Base-by-base conservation (phyloP, 2,888 invertebrate genomes). In the Chrysodeixis includens region DNA sequence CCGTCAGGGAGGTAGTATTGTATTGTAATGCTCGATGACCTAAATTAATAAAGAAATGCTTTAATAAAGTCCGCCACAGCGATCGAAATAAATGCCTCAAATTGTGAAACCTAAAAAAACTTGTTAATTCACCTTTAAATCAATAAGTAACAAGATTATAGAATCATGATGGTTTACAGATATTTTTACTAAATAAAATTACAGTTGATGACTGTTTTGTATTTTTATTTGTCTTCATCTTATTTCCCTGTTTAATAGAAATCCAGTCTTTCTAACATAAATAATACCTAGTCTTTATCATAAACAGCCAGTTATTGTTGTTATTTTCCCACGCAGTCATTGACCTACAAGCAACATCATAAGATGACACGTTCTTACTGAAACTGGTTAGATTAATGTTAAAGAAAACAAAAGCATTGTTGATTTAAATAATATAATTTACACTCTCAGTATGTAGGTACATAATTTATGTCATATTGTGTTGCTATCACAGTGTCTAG, bases 401-500 rank as follows among this genome's bases (percentile, higher is more conserved):
- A 46, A 46, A 8, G 9, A 18, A 14, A 53, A 67, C 46, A 4
- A 66, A 66, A 66, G 57, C 16, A 46, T 18, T 18, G 18, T 18
- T n/a, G 8, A 16, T n/a, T 57, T 18, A 59, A 52, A 26, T 22
- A 26, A 49, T 62, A 56, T 56, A n/a, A 59, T 56, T 6, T 26
- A 60, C 57, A 61, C 30, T 54, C 0, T 57, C 64, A 55, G 73
- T 69, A 60, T n/a, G 40, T 40, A 12, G 12, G 16, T 20, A 30
- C 30, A 56, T 64, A 66, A 60, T 56, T 58, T 52, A 56, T 49
- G 22, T 59, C 49, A 40, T 57, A 35, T 49, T 30, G 62, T 20
- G 40, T 62, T 20, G 18, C 16, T 75, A 81, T 81, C 80, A 81
- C 81, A 79, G 78, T 56, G n/a, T n/a, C n/a, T n/a, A n/a, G n/a